phyloP scores from a whole-genome alignment of 2,113 vertebrate species.

The Rostratula benghalensis region DNA sequence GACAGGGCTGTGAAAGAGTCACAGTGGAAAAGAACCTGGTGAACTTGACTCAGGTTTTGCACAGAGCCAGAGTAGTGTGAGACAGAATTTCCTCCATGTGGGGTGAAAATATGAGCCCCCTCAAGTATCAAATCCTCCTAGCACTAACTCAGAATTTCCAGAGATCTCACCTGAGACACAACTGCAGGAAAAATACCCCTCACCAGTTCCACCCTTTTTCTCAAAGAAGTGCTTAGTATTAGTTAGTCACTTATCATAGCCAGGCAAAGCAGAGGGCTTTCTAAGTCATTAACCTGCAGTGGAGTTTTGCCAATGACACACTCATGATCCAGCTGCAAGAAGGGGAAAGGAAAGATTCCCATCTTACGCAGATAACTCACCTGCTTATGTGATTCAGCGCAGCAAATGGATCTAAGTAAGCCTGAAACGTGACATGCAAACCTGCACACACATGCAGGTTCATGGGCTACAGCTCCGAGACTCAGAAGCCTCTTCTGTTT shows the following conservation, averaged over 20 bases:
- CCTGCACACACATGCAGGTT: not conserved
- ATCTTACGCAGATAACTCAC: not conserved
- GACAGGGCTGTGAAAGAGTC: not conserved
- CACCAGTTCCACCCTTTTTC: not conserved
- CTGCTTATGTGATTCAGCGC: not conserved
- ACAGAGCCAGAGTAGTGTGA: fast-evolving
- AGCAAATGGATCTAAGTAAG: not conserved
- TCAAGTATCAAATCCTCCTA: not conserved
- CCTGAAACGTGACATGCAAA: not conserved
- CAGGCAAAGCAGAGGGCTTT: not conserved
- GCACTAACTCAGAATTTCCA: not conserved
- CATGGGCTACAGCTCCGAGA: not conserved
- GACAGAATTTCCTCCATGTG: fast-evolving
- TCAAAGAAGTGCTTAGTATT: not conserved
- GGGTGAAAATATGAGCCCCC: not conserved
- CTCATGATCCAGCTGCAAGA: not conserved
- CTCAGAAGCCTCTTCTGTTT: fast-evolving
- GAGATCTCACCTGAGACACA: not conserved
- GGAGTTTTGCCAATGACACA: not conserved
- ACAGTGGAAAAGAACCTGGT: too few species aligned
- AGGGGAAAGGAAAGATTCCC: not conserved
- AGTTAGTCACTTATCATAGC: not conserved
- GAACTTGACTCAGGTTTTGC: not conserved
- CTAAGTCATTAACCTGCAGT: not conserved
- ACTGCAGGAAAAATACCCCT: not conserved